Evolutionary conservation across 2,888 invertebrate genomes (phyloP), one percentile per base, ranked within the genome.

Genomic region (Pterostichus madidus): DNA sequence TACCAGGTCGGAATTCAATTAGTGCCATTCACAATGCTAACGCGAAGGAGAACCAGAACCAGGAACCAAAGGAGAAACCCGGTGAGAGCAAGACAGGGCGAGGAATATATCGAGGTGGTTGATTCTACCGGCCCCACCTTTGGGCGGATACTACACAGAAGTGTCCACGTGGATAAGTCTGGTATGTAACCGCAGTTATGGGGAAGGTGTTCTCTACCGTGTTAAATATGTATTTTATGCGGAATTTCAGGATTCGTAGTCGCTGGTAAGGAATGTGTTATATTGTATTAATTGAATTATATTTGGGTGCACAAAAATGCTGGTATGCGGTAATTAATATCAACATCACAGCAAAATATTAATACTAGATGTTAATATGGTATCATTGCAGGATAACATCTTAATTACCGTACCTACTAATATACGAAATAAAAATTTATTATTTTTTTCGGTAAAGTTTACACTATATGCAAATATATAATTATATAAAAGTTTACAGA

Each of bases 1-100:
- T 39, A 71, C 39, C 86, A 86, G 86, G 84, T 85, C 85, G 87
- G 88, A 88, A 88, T 88, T 88, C 88, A 88, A 88, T 88, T 88
- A 88, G 86, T 85, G 87, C 85, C 86, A 87, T 86, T 84, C 84
- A 85, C 82, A 82, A 82, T 82, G 61, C 52, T 76, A 73, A 56
- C 13, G 44, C 59, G 73, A 24, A 39, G 49, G 80, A 15, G 49
- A 24, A 53, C 35, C 53, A 15, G 49, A 24, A 53, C 35, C 53
- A 17, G n/a, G 53, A 79, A 49, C 7, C 15, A 64, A 52, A 64
- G 35, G 68, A 49, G 49, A 44, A 44, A 59, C 1, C 24, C 3
- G 24, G 24, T 24, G 24, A 15, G 24, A 56, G 35, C 10, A 39
- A 13, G 17, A 32, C 13, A 52, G 56, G 6, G 35, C 15, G 56